Base-by-base conservation (phyloP, 2,888 invertebrate genomes). In the Tribolium freemani region DNA sequence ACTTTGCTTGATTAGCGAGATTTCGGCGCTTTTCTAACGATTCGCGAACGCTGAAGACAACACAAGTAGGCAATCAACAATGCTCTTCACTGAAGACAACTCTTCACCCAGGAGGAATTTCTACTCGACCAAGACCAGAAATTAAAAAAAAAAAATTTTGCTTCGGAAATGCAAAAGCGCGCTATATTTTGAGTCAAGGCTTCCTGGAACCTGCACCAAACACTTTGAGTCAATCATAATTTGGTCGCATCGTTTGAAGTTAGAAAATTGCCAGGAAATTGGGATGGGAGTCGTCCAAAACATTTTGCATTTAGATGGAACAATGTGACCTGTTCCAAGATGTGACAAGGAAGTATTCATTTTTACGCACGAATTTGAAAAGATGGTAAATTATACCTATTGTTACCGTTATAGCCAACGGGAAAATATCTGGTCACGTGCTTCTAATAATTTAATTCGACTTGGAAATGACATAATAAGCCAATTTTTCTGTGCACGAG, bases 41-140 rank as follows among this genome's bases (percentile, higher is more conserved):
- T 16, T 20, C 26, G 26, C 26, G 2, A 26, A 26, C 2, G 21
- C 45, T 3, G 11, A 5, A 13, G 11, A 21, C 11, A 16, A n/a
- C 20, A 50, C 13, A 45, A 64, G 48, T 67, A 67, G 67, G 67
- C 67, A 67, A 57, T 20, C 67, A 56, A 31, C 67, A 67, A 56
- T 67, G 57, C 67, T 64, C n/a, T 45, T 45, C 45, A 10, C 5
- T 2, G 48, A 11, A 48, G 48, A 48, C 26, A 26, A 26, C 26
- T 26, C 26, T 26, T 26, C 26, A 21, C 21, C 21, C 2, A 21
- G 21, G 21, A 21, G 21, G 21, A 21, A 3, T 21, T 21, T 21
- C 21, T 21, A n/a, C n/a, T n/a, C n/a, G n/a, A n/a, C n/a, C n/a
- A n/a, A n/a, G n/a, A n/a, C n/a, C n/a, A n/a, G n/a, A n/a, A n/a